Conservation (phyloP, 1,140 invertebrate species). For the Drosophila baimaii region DNA sequence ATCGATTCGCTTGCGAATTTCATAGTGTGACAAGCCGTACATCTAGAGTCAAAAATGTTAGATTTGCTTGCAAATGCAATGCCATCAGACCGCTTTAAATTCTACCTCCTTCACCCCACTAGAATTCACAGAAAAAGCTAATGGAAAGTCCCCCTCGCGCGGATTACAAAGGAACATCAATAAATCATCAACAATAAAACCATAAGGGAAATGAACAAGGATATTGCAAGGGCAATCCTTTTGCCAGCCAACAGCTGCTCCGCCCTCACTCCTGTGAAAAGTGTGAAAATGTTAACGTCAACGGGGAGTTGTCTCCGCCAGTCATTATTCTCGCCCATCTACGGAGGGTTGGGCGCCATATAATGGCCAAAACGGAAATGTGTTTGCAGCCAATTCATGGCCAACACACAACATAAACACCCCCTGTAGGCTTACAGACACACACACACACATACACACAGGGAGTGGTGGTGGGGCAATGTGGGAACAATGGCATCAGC, state of each 20-base stretch:
- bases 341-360: conserved; percentile 36
- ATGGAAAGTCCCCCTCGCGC: conserved; percentile 18
- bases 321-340: conserved; percentile 17
- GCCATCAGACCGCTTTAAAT: neutral
- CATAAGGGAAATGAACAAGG: conserved; percentile 49
- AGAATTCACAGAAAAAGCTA: conserved; percentile 16
- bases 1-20: too few relatives aligned
- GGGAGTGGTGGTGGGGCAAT: conserved; percentile 10
- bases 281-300: conserved; percentile 65
- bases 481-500: conserved; percentile 62
- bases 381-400: conserved; percentile 74
- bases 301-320: conserved; percentile 29
- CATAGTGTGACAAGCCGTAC: too few relatives aligned
- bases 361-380: conserved; percentile 68
- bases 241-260: conserved; percentile 55
- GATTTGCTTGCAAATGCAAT: too few relatives aligned
- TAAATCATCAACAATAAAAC: conserved; percentile 64
- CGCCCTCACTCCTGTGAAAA: conserved; percentile 43
- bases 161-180: conserved; percentile 56
- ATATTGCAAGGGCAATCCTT: conserved; percentile 57
- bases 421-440: conserved; percentile 65
- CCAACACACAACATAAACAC: conserved; percentile 69
- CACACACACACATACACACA: conserved; percentile 21
- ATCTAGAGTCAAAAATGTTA: too few relatives aligned
- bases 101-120: neutral